These are phyloP conservation scores for Leptatherina wallacei DNA, from an alignment of 2,797 vertebrate genomes.

Conservation along the genomic window DNA sequence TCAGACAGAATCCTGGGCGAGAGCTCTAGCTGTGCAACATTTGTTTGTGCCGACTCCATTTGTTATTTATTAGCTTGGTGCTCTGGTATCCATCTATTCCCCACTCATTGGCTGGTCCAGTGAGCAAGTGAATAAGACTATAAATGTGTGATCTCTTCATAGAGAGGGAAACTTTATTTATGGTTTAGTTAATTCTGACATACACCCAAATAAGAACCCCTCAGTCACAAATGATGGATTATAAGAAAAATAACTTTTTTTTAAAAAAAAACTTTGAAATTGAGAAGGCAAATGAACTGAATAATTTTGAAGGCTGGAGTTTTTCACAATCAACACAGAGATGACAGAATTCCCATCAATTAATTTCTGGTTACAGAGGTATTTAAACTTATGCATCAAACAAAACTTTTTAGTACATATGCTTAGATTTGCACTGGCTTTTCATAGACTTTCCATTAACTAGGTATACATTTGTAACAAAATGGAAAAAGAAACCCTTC, in stretches of 20 bases:
- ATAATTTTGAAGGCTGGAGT: no score
- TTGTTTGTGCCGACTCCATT: conserved; percentile 5
- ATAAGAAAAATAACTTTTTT: no score
- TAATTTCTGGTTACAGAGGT: conserved; percentile 6
- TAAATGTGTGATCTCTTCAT: not conserved
- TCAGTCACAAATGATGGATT: no score
- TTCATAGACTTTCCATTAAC: not conserved
- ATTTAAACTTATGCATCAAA: conserved; percentile 6
- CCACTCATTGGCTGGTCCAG: not conserved
- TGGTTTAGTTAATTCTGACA: no score
- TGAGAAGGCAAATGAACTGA: no score
- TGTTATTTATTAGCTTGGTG: conserved; percentile 14
- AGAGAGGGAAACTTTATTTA: no score
- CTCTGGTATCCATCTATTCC: not conserved
- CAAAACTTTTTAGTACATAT: not conserved
- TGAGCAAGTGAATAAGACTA: not conserved
- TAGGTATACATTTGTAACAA: not conserved
- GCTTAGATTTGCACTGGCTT: conserved; percentile 6
- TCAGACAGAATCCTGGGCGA: conserved; percentile 6
- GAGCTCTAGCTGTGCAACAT: not conserved
- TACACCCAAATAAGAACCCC: no score
- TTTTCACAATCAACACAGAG: not conserved
- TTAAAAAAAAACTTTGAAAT: no score
- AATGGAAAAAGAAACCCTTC: conserved; percentile 2
- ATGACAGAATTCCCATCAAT: not conserved